Evolutionary conservation across 2,888 invertebrate genomes (phyloP), one percentile per base, ranked within the genome.

Genomic region (Metallyticus violacea): DNA sequence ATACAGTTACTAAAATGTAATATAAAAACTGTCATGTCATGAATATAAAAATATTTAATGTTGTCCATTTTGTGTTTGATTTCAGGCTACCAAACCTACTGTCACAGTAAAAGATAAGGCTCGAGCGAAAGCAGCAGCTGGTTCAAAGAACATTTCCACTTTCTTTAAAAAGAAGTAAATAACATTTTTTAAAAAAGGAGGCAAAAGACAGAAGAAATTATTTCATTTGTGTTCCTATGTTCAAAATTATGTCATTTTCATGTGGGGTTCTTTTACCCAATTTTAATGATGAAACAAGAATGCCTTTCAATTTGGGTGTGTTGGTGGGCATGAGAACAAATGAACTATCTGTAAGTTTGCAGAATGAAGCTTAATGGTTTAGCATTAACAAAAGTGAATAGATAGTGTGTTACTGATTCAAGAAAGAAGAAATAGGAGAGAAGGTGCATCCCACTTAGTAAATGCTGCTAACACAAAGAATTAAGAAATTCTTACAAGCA

Each of bases 71-170:
- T 62, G 15, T 62, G 2, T 62, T 22, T 62, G 40, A 62, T 85
- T 86, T 9, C 88, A 89, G 89, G 88, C 90, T 9, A 90, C 90
- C 40, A 93, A 94, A 90, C 92, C 93, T 88, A 93, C 92, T 29
- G 89, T 94, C 86, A 93, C 95, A 79, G 93, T 95, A 7, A 97
- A 97, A 91, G 96, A 96, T 90, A 95, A 96, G 89, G 94, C 95
- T 0, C 92, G 95, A 89, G 94, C 95, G 89, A 97, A 96, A 91
- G 96, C 97, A 86, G 97, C 97, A 40, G 93, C 94, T 89, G 96
- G 97, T 84, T 95, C 96, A 30, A 97, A 97, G 92, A 95, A 94
- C 89, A 97, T 97, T 90, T 94, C 96, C 85, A 95, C 95, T 62
- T 97, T 97, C 92, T 97, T 97, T 91, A 94, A 94, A 89, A 96